Conservation (phyloP, 2,113 vertebrate genomes). For the Pterophyllum scalare region DNA sequence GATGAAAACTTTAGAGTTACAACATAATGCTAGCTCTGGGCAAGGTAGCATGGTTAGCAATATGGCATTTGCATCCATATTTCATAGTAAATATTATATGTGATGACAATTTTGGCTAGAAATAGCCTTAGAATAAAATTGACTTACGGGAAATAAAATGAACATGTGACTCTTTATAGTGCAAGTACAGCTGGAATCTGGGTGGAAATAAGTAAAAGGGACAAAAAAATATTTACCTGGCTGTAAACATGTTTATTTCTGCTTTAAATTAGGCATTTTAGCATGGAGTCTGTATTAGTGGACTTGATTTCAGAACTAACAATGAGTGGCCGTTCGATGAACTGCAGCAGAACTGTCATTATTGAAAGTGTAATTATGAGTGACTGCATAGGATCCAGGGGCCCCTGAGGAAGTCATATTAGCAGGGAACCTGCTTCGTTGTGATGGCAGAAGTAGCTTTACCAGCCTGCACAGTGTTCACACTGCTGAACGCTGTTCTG, state of each 20-base stretch:
- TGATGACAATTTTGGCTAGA: not conserved
- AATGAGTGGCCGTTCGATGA: not conserved
- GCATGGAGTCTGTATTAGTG: not conserved
- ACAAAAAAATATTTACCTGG: not conserved
- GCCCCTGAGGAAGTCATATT: conserved; percentile 63
- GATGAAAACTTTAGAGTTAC: not conserved
- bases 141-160: not conserved
- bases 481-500: conserved; percentile 1
- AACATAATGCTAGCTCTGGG: not conserved
- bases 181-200: not conserved
- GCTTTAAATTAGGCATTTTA: not conserved
- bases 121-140: not conserved
- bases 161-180: not conserved
- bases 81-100: not conserved
- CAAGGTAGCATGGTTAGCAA: not conserved
- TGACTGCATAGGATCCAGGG: conserved; percentile 19
- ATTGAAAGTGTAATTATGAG: conserved; percentile 20
- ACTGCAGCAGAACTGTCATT: not conserved
- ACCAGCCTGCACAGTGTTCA: conserved; percentile 6
- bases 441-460: conserved; percentile 53
- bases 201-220: not conserved
- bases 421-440: conserved; percentile 43
- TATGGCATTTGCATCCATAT: not conserved
- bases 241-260: not conserved
- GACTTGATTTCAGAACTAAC: conserved; percentile 1